phyloP scores from a whole-genome alignment of 2,797 vertebrate genomes.

The Intellagama lesueurii region DNA sequence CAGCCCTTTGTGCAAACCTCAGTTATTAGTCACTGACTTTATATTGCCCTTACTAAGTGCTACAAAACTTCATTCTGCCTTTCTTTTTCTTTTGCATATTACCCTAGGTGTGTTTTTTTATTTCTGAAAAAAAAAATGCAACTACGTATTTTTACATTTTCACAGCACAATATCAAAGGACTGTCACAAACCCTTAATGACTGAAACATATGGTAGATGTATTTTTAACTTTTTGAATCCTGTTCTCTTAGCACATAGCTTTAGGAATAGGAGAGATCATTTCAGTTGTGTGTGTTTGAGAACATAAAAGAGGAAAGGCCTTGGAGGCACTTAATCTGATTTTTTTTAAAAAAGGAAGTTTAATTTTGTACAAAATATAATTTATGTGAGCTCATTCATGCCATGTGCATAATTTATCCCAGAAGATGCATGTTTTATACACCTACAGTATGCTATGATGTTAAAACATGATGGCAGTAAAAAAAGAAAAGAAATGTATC shows the following conservation, averaged over 20 bases:
- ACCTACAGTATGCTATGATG: slow-evolving; percentile 83
- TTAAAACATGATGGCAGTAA: slow-evolving; percentile 88
- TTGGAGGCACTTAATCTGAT: slow-evolving; percentile 82
- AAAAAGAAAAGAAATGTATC: slow-evolving; percentile 78
- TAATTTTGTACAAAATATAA: slow-evolving; percentile 86
- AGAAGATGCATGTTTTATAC: slow-evolving; percentile 89
- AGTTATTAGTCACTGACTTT: slow-evolving; percentile 75
- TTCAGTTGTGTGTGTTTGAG: slow-evolving; percentile 78
- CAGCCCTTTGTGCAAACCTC: slow-evolving; percentile 70
- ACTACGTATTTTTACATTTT: slow-evolving; percentile 85
- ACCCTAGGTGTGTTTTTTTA: slow-evolving; percentile 76
- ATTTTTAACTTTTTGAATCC: slow-evolving; percentile 84
- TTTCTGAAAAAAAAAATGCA: slow-evolving; percentile 76
- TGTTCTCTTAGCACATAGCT: slow-evolving; percentile 80
- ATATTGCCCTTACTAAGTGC: slow-evolving; percentile 81
- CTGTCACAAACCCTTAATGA: slow-evolving; percentile 77
- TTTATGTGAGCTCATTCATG: slow-evolving; percentile 90
- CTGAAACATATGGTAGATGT: slow-evolving; percentile 84
- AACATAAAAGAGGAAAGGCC: slow-evolving; percentile 82
- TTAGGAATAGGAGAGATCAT: slow-evolving; percentile 79
- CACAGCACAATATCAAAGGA: slow-evolving; percentile 77
- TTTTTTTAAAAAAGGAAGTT: slow-evolving; percentile 71
- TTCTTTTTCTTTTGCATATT: slow-evolving; percentile 76
- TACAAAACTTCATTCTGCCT: slow-evolving; percentile 79
- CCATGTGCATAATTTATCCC: slow-evolving; percentile 89